Evolutionary conservation across 2,113 vertebrate species (phyloP).

Genomic region (Arenaria interpres): DNA sequence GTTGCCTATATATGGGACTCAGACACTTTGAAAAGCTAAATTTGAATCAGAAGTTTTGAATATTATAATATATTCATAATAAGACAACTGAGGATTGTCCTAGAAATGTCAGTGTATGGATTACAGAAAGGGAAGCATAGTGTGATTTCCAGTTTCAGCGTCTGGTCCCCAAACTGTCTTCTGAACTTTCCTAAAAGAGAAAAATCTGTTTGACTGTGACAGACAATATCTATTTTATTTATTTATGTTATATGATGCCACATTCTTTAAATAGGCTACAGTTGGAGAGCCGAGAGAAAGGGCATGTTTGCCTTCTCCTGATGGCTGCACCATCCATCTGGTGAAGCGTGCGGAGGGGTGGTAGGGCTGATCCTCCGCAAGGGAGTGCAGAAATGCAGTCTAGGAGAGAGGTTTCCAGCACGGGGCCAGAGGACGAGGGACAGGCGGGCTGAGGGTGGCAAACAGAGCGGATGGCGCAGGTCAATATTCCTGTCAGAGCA

Average conservation of each 20-base stretch:
- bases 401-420: not conserved
- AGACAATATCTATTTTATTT: not conserved
- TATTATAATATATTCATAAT: not conserved
- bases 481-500: rapidly evolving
- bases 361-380: not conserved
- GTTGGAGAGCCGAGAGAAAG: not conserved
- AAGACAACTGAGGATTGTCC: not conserved
- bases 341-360: rapidly evolving
- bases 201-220: not conserved
- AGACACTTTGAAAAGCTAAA: not conserved
- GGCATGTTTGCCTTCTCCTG: not conserved
- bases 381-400: not conserved
- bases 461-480: not conserved
- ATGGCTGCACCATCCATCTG: not conserved
- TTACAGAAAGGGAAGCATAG: not conserved
- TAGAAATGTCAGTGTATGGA: not conserved
- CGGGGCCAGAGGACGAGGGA: rapidly evolving
- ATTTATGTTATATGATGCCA: not conserved
- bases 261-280: not conserved
- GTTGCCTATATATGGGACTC: not conserved
- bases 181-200: not conserved
- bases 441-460: not conserved
- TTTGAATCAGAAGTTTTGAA: not conserved
- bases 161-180: not conserved
- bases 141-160: not conserved